Evolutionary conservation across 2,797 vertebrate genomes (phyloP).

Genomic region (Lacerta bilineata): DNA sequence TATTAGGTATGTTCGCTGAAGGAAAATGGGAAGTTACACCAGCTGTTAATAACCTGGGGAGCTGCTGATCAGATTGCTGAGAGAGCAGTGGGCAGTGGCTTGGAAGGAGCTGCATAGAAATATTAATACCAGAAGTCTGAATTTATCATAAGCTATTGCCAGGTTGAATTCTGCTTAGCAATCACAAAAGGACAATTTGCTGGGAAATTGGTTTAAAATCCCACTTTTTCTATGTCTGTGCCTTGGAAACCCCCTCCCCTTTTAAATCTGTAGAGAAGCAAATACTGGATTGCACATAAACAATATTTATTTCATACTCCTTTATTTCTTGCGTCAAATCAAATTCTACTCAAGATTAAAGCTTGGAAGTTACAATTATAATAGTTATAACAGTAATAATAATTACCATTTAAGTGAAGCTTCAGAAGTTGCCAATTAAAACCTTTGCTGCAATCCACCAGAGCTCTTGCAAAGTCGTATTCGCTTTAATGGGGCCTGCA

Average conservation of each 20-base stretch:
- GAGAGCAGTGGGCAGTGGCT: slow-evolving; percentile 45
- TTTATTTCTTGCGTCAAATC: no score
- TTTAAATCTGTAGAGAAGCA: neutral
- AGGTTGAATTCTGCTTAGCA: neutral
- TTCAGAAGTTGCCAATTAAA: neutral
- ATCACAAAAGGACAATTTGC: slow-evolving; percentile 9
- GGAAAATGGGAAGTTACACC: slow-evolving; percentile 17
- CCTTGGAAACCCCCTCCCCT: neutral
- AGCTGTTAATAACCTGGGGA: slow-evolving; percentile 27
- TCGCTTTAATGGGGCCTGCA: neutral
- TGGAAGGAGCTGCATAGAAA: slow-evolving; percentile 35
- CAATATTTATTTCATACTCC: neutral
- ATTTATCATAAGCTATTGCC: neutral
- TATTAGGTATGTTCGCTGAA: slow-evolving; percentile 1
- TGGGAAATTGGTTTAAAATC: neutral
- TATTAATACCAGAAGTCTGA: slow-evolving; percentile 39
- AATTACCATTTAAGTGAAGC: neutral
- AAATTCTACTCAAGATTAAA: neutral
- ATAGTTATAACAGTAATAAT: neutral
- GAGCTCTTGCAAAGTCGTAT: no score
- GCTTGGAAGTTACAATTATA: neutral
- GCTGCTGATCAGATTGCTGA: slow-evolving; percentile 28
- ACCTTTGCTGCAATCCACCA: neutral
- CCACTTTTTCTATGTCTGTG: neutral
- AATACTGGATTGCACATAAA: neutral